A percentile compares a stretch with the other conserved stretches of the same genome.
Conservation (phyloP, 2,113 vertebrate genomes). For the Dermatemys mawii region DNA sequence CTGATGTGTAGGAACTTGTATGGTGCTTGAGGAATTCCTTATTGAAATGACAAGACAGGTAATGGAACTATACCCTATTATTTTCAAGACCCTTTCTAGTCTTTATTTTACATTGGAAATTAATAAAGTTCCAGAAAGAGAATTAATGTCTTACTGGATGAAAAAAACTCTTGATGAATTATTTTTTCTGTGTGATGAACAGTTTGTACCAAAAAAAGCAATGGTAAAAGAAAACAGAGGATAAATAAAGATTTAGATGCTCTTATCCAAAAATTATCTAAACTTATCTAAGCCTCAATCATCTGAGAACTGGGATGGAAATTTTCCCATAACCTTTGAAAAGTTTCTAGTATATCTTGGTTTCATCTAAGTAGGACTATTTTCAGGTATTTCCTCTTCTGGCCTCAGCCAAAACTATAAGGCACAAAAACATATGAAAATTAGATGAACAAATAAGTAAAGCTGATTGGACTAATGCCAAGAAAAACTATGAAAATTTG, state of each 20-base stretch:
- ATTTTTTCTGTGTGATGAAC: not conserved
- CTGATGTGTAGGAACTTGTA: not conserved
- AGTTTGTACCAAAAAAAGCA: not conserved
- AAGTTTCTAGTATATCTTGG: not conserved
- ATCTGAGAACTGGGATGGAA: not conserved
- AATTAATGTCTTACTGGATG: not conserved
- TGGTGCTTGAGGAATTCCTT: constrained; percentile 28
- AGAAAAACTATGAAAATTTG: not conserved
- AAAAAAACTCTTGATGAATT: not conserved
- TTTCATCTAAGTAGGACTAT: not conserved
- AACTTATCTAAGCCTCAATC: not conserved
- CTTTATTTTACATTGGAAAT: constrained; percentile 29
- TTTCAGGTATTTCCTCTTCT: not conserved
- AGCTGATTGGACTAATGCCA: not conserved
- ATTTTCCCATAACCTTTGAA: not conserved
- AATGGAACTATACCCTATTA: constrained; percentile 11
- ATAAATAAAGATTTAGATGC: not conserved
- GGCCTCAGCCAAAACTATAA: not conserved
- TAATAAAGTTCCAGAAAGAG: not conserved
- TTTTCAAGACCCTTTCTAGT: constrained; percentile 19
- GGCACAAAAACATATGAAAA: not conserved
- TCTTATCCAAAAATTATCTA: not conserved
- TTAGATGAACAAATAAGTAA: not conserved
- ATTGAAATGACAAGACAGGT: constrained; percentile 23
- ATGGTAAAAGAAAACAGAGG: not conserved